These are phyloP conservation scores for Tenthredo scrophulariae DNA, from an alignment of 2,888 invertebrate species.

Conservation along the genomic window DNA sequence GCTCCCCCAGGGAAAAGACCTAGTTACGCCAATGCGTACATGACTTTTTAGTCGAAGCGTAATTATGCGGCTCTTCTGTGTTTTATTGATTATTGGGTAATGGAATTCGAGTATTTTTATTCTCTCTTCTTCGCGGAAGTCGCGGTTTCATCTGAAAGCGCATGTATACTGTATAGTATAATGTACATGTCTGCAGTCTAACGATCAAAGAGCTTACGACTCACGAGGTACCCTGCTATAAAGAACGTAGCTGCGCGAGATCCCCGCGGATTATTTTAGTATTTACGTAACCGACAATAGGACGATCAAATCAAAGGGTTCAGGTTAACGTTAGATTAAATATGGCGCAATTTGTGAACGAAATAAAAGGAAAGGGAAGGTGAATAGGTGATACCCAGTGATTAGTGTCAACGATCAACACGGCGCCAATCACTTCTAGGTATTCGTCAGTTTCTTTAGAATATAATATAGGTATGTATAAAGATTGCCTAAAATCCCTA, in stretches of 20 bases:
- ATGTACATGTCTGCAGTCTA: background rate
- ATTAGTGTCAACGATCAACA: slow-evolving; percentile 35
- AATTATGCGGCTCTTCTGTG: background rate
- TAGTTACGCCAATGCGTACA: no score
- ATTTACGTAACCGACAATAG: slow-evolving; percentile 34
- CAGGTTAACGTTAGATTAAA: slow-evolving; percentile 9
- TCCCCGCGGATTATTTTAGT: background rate
- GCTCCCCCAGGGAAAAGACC: no score
- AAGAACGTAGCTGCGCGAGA: background rate
- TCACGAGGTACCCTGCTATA: background rate
- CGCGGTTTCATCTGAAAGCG: background rate
- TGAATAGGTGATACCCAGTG: slow-evolving; percentile 25
- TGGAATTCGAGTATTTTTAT: background rate
- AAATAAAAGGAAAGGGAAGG: slow-evolving; percentile 21
- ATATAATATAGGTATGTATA: background rate
- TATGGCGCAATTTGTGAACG: background rate
- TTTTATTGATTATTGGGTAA: background rate
- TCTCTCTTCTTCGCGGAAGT: background rate
- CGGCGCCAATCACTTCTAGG: background rate
- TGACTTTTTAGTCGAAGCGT: background rate
- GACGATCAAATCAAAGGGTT: slow-evolving; percentile 28
- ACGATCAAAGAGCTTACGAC: background rate
- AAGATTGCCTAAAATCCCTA: background rate
- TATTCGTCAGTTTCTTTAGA: background rate
- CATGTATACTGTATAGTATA: background rate